Percentiles rank a stretch among this genome's conserved stretches.
Conservation (phyloP, 2,797 vertebrate genomes). For the Poecilia picta region DNA sequence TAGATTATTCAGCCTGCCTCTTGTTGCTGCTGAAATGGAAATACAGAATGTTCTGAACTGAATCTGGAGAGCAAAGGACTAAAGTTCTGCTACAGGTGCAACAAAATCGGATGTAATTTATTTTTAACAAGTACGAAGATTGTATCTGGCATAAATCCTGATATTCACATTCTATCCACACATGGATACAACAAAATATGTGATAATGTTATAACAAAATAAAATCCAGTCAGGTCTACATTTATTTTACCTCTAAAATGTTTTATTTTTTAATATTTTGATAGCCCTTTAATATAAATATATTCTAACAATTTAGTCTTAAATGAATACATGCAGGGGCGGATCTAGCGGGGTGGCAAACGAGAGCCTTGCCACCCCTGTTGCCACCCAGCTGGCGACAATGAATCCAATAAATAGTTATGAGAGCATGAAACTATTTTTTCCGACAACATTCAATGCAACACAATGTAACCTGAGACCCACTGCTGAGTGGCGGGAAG, state of each 20-base stretch:
- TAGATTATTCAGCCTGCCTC: constrained; percentile 29
- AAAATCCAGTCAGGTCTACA: neutral
- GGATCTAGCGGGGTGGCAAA: no score
- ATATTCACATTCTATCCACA: neutral
- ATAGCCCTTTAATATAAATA: neutral
- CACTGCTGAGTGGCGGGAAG: no score
- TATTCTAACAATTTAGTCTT: neutral
- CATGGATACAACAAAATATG: neutral
- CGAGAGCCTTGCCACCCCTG: no score
- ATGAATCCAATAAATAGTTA: no score
- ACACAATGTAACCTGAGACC: no score
- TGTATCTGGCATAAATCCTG: neutral
- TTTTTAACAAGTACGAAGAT: neutral
- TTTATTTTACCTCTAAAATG: neutral
- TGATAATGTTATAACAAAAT: neutral
- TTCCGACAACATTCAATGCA: no score
- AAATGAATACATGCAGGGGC: no score
- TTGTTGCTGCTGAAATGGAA: constrained; percentile 15
- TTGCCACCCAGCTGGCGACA: no score
- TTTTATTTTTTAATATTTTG: neutral
- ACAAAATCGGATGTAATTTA: neutral
- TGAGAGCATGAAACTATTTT: no score
- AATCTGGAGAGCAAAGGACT: neutral
- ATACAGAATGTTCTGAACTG: neutral
- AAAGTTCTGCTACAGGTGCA: neutral